Evolutionary conservation across 2,888 invertebrate genomes (phyloP), one percentile per base, ranked within the genome.

Genomic region (Hofmannophila pseudospretella): DNA sequence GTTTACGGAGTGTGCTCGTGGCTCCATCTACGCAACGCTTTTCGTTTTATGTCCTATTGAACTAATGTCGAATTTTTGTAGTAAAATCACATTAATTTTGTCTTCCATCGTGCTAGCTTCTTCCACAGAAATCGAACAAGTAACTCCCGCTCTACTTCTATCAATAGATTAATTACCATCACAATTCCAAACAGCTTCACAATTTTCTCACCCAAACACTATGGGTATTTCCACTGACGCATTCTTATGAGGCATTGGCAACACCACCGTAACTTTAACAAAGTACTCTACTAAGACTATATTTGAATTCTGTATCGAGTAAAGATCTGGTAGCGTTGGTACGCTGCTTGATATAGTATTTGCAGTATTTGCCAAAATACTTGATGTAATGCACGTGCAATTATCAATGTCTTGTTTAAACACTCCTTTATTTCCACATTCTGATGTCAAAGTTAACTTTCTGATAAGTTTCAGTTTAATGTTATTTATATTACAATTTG

Each of bases 211-310:
- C 16, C 58, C 57, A 25, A 66, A 52, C 2, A 56, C 51, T 23
- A 67, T 44, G 23, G 60, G 61, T 9, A 59, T 41, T 20, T 58
- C 46, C 0, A 43, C 29, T 3, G 39, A 38, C 5, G 46, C 33
- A 40, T 64, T 55, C 4, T 35, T 32, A 26, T 59, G 36, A 7
- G 56, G 63, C 3, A 57, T 35, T 1, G 67, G 61, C 1, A 67
- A 23, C 27, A 38, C 38, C 1, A 48, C 32, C 0, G 54, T 59
- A 1, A 65, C 41, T 40, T 35, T 51, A 0, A 65, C 33, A 30
- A 33, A 43, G 13, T 51, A 67, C 2, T 52, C 45, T 10, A 49
- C 46, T 2, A 7, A 28, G 2, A 64, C 39, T 11, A 63, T 41
- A 8, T 44, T 52, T 1, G 56, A 40, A 34, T 62, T 13, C 23